Conservation (phyloP, 1,140 invertebrate species). For the Spodoptera litura region DNA sequence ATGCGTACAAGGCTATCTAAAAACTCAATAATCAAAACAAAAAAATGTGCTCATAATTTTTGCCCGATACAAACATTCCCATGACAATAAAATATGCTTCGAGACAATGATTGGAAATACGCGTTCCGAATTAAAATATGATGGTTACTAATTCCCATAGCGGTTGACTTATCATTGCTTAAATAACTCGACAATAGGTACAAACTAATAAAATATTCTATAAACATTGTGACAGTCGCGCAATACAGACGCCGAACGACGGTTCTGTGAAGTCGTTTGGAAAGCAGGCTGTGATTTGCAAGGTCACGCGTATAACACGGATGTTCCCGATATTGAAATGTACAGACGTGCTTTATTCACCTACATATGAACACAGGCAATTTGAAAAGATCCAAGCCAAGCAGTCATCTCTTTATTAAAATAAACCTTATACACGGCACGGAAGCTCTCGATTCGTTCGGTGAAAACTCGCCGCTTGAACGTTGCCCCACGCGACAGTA, state of each 20-base stretch:
- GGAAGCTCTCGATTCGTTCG: slow-evolving; percentile 72
- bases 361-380: slow-evolving; percentile 84
- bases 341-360: slow-evolving; percentile 86
- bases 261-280: slow-evolving; percentile 85
- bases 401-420: slow-evolving; percentile 54
- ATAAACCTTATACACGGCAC: slow-evolving; percentile 67
- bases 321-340: slow-evolving; percentile 86
- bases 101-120: slow-evolving; percentile 53
- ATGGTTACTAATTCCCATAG: slow-evolving; percentile 63
- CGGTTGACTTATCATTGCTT: slow-evolving; percentile 71
- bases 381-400: slow-evolving; percentile 81
- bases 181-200: slow-evolving; percentile 78
- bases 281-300: slow-evolving; percentile 86
- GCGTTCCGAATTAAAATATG: slow-evolving; percentile 69
- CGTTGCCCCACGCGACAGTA: slow-evolving; percentile 83
- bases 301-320: slow-evolving; percentile 86
- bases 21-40: slow-evolving; percentile 6
- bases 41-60: slow-evolving; percentile 26
- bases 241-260: slow-evolving; percentile 80
- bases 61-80: slow-evolving; percentile 31
- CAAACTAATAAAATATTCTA: slow-evolving; percentile 84
- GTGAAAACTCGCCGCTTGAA: slow-evolving; percentile 67
- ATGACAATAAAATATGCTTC: slow-evolving; percentile 45
- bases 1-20: neutral
- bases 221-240: slow-evolving; percentile 76